Evolutionary conservation across 2,113 vertebrate genomes (phyloP).

Genomic region (Delphinapterus leucas): DNA sequence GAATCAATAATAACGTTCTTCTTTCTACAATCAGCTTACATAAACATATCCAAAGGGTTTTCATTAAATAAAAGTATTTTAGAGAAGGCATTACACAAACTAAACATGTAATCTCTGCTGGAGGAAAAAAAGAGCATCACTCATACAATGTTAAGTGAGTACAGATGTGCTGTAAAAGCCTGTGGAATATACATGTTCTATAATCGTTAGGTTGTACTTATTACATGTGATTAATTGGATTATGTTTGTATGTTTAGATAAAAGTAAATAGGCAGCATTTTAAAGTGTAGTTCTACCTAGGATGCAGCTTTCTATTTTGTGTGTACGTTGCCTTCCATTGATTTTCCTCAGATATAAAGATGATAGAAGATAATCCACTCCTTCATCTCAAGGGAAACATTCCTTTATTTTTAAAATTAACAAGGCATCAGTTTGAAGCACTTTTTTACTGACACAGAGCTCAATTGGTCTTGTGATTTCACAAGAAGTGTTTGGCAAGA

Average conservation of each 20-base stretch:
- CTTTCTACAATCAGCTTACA: background rate
- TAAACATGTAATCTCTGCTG: background rate
- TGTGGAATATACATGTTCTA: background rate
- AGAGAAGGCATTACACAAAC: constrained; percentile 26
- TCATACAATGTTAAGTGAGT: background rate
- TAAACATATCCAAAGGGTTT: background rate
- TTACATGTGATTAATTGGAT: background rate
- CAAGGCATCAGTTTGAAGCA: constrained; percentile 26
- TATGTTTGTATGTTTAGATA: background rate
- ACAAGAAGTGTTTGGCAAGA: constrained; percentile 34
- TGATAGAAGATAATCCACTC: constrained; percentile 51
- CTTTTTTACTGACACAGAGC: background rate
- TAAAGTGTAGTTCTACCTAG: background rate
- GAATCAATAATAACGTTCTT: background rate
- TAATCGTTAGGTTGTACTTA: background rate
- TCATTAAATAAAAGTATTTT: constrained; percentile 23
- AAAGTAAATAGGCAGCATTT: constrained; percentile 12
- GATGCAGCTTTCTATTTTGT: background rate
- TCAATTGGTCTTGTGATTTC: constrained; percentile 40
- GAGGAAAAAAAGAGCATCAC: background rate
- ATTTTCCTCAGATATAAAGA: constrained; percentile 53
- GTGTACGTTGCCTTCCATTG: background rate
- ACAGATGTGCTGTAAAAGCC: background rate
- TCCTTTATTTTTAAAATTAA: constrained; percentile 67
- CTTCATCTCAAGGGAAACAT: constrained; percentile 41